Base-by-base conservation (phyloP, 2,888 invertebrate genomes). In the Diaphora mendica region DNA sequence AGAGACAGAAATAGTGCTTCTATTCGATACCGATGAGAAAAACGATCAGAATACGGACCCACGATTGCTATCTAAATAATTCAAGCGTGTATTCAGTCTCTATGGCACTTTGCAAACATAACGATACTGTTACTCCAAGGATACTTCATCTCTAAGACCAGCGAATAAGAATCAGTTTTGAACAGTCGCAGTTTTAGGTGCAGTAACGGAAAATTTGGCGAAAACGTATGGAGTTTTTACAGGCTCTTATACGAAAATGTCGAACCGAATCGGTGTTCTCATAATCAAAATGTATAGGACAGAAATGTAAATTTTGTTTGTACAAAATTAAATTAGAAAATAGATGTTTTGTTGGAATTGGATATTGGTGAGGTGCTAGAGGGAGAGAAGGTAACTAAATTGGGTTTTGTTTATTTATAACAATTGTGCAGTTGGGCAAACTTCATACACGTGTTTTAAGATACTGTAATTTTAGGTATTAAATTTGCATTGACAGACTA, bases 11-110 rank as follows among this genome's bases (percentile, higher is more conserved):
- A 76, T 82, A 82, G 74, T 84, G 83, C 86, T 87, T 83, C 87
- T 86, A 90, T 90, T 89, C 89, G 91, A 93, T 92, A 90, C 91
- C 91, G 91, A 93, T 92, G 93, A 93, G 93, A 93, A 92, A 92
- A 93, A 93, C 92, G 94, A 94, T 94, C 94, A 92, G 93, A 91
- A 94, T 92, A 93, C 92, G 90, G 91, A 92, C 91, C 90, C 92
- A 91, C 92, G 94, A 94, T 95, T 94, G 93, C 92, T 91, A 92
- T 94, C 93, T 95, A 94, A 95, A 95, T 95, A 94, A 95, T 95
- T 95, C 95, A 95, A 90, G 90, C 91, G 87, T 88, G 90, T 91
- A 92, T 92, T 91, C 90, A 90, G 91, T 92, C 88, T 88, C 88
- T 90, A 89, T 90, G 87, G 89, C 87, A 86, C 87, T 89, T 86